A percentile compares a stretch with the other conserved stretches of the same genome.
phyloP scores from a whole-genome alignment of 1,140 invertebrate species.

The Brachionus rubens region DNA sequence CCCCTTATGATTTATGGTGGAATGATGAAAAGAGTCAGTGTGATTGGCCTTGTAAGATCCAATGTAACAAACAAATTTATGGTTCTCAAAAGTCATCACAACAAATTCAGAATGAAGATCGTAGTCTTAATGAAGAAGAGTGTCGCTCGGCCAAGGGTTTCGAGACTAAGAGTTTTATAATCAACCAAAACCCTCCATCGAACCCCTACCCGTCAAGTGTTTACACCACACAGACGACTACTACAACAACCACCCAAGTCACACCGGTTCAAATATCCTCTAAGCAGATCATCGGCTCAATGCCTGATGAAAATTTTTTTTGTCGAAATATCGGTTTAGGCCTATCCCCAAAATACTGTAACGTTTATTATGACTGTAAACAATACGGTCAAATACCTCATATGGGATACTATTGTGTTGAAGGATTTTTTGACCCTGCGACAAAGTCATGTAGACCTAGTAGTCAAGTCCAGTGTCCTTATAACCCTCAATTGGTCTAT shows the following conservation, averaged over 20 bases:
- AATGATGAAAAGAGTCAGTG: slow-evolving; percentile 41
- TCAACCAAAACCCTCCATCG: not conserved
- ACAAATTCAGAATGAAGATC: slow-evolving; percentile 26
- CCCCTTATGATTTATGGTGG: slow-evolving; percentile 47
- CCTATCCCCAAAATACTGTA: slow-evolving; percentile 12
- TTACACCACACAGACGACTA: not conserved
- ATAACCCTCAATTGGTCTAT: slow-evolving; percentile 32
- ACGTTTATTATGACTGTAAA: slow-evolving; percentile 46
- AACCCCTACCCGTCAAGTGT: not conserved
- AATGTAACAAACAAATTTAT: slow-evolving; percentile 17
- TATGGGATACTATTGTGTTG: not conserved
- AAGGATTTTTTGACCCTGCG: not conserved
- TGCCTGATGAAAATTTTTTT: slow-evolving; percentile 28
- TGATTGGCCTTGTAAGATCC: slow-evolving; percentile 42
- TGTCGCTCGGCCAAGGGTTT: not conserved
- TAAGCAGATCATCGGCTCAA: not conserved
- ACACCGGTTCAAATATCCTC: not conserved
- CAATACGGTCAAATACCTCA: not conserved
- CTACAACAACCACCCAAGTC: not conserved
- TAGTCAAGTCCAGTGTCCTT: not conserved
- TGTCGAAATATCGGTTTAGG: not conserved
- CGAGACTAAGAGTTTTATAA: not conserved
- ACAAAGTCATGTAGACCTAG: not conserved
- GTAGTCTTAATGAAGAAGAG: not conserved
- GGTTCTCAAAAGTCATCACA: not conserved